A percentile compares a stretch with the other conserved stretches of the same genome.
These are phyloP conservation scores for honey bee (Apis mellifera) DNA, from an alignment of 1,140 invertebrate species.

Conservation along the genomic window Amel_HAv3.1 CM009935.2:8190001-8190500, in stretches of 20 bases:
- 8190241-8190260: conserved; percentile 46
- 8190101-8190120: conserved; percentile 72
- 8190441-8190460: no score
- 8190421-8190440: no score
- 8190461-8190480: no score
- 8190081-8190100: conserved; percentile 73
- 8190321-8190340: not conserved
- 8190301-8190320: no score
- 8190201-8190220: conserved; percentile 57
- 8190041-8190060: conserved; percentile 77
- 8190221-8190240: conserved; percentile 27
- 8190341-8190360: not conserved
- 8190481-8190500: no score
- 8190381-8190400: not conserved
- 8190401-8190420: no score
- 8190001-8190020: not conserved
- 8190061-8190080: conserved; percentile 70
- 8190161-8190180: conserved; percentile 5
- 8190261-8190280: not conserved
- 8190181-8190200: conserved; percentile 56
- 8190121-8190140: conserved; percentile 45
- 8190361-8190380: not conserved
- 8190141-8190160: conserved; percentile 45
- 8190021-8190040: not conserved
- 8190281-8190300: not conserved